Conservation (phyloP, 2,797 vertebrate species). For the Malurus leucopterus region DNA sequence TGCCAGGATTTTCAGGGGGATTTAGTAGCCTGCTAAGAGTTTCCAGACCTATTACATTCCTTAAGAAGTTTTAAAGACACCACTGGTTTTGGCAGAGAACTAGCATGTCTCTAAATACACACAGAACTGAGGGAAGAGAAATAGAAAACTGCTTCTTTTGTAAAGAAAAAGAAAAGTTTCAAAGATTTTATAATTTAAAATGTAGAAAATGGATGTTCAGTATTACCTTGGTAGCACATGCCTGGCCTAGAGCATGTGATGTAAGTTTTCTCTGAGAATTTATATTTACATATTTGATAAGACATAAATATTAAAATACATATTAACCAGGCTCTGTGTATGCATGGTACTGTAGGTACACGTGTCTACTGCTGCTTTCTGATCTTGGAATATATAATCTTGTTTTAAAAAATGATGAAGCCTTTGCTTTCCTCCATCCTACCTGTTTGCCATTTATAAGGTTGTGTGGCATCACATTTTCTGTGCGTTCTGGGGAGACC, state of each 20-base stretch:
- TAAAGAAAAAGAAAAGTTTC: not conserved
- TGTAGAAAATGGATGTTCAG: not conserved
- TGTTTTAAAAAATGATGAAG: not conserved
- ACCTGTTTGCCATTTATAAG: not conserved
- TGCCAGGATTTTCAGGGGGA: conserved; percentile 35
- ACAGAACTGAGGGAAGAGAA: not conserved
- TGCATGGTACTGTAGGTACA: not conserved
- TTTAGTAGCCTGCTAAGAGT: conserved; percentile 37
- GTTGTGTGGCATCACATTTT: not conserved
- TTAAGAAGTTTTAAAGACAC: conserved; percentile 26
- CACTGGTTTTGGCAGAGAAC: not conserved
- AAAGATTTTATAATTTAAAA: not conserved
- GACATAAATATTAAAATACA: not conserved
- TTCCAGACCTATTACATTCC: conserved; percentile 39
- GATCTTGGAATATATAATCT: not conserved
- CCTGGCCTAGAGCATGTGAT: not conserved
- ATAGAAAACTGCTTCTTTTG: not conserved
- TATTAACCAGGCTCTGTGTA: not conserved
- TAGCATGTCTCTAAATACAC: not conserved
- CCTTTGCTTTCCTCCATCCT: not conserved
- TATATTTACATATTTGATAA: not conserved
- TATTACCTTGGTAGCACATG: not conserved
- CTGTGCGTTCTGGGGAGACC: not conserved
- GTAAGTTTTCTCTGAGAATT: not conserved
- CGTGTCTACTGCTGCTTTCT: not conserved